Evolutionary conservation across 1,140 invertebrate genomes (phyloP), one percentile per base, ranked within the genome.

Genomic region (Panagrolaimus sp.): DNA sequence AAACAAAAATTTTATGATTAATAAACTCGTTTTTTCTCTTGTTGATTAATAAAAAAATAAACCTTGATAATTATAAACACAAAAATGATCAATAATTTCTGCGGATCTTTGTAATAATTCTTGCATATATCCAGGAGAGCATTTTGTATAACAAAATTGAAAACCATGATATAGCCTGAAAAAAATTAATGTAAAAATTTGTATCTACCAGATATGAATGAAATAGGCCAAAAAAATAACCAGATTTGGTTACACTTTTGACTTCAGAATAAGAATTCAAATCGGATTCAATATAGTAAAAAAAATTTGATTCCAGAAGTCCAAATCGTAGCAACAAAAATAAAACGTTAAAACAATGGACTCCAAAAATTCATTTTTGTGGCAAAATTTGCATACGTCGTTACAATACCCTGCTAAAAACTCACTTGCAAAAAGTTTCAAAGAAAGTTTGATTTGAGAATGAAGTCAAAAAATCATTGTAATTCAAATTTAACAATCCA

Each of bases 1-100:
- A n/a, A 43, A 7, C 62, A 21, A 43, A 32, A 12, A 43, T 70
- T 46, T 1, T 1, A 43, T n/a, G 12, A 38, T 65, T 43, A 17
- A 32, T 28, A 71, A 66, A 38, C 32, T 2, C 2, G 32, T 38
- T 38, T 38, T 38, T 4, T 38, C 8, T 48, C 58, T 45, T 2
- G 7, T 4, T 38, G 32, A 38, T 7, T 38, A 38, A 38, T 32
- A 17, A 32, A 12, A 65, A n/a, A 26, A 78, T 58, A 65, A 17
- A 78, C 75, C 77, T 71, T 81, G 74, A 67, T 70, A 81, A 52
- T 83, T 83, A 65, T 78, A 81, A 52, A 81, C 79, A 71, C 79
- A 81, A 64, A 83, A 81, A 48, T 81, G 75, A 46, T 81, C 79
- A 26, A 81, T 77, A 24, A 81, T 79, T 58, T 80, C 81, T 26